A percentile compares a stretch with the other conserved stretches of the same genome.
Conservation (phyloP, 2,888 invertebrate species). For the Thera obeliscata region DNA sequence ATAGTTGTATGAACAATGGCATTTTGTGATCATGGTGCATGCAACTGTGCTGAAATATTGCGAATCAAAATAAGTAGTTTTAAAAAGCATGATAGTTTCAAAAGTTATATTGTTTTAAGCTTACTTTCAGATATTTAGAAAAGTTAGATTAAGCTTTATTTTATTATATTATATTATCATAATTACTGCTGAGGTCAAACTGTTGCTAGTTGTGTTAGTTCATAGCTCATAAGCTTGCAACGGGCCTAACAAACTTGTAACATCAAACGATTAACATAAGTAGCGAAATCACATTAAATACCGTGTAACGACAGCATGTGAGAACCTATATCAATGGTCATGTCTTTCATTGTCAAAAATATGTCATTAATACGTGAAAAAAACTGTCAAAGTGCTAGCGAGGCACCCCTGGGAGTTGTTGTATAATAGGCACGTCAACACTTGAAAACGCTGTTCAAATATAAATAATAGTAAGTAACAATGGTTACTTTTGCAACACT, state of each 20-base stretch:
- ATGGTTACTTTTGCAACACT: slow-evolving; percentile 62
- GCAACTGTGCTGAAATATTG: too few species aligned
- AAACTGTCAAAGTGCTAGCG: slow-evolving; percentile 67
- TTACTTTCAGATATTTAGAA: too few species aligned
- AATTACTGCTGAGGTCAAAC: background rate
- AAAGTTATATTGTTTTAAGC: too few species aligned
- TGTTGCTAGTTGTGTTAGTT: background rate
- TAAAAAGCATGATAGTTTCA: too few species aligned
- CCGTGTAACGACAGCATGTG: slow-evolving; percentile 78
- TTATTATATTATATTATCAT: too few species aligned
- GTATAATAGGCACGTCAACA: slow-evolving; percentile 82
- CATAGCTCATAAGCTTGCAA: background rate
- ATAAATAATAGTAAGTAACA: slow-evolving; percentile 75
- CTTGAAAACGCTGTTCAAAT: slow-evolving; percentile 71
- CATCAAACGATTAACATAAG: slow-evolving; percentile 39
- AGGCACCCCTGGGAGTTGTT: slow-evolving; percentile 75
- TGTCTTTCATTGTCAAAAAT: slow-evolving; percentile 78
- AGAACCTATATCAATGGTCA: slow-evolving; percentile 75
- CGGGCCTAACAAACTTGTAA: slow-evolving; percentile 13
- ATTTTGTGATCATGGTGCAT: too few species aligned
- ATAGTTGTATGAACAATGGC: too few species aligned
- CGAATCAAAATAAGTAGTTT: too few species aligned
- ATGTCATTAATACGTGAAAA: slow-evolving; percentile 77
- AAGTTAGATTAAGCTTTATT: too few species aligned
- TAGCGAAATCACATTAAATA: slow-evolving; percentile 65